Base-by-base conservation (phyloP, 2,113 vertebrate species). In the Lepidothrix coronata region DNA sequence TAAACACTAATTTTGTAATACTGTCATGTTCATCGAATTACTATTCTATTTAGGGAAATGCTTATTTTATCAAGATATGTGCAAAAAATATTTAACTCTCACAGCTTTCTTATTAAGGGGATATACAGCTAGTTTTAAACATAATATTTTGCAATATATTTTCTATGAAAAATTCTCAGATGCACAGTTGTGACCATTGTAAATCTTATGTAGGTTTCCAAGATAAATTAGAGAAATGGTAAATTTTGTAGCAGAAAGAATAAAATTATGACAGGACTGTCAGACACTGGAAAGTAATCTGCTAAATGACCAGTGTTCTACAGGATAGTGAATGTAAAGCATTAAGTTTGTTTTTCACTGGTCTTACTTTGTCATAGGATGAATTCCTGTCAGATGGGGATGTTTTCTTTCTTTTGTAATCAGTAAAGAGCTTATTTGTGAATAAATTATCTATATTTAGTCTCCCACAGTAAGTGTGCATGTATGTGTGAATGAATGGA, bases 381-480 rank as follows among this genome's bases (percentile, higher is more conserved):
- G 2, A 92, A 67, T 84, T 92, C 23, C 8, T 86, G 90, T 63
- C 52, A 62, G 41, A 93, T 22, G 65, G 77, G 86, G 71, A 83
- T 88, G 14, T n/a, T 71, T 70, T 75, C 14, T 48, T 44, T 43
- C 33, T 39, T 41, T 77, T 67, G 5, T 78, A 30, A 37, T 55
- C 4, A 13, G 12, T 79, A 79, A 37, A 88, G 41, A 73, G 7
- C 25, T 89, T 89, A 57, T 68, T 46, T 95, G 51, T 94, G 78
- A 94, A 85, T 93, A 81, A 91, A 82, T 86, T 79, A 85, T 19
- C 49, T 71, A 2, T 91, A 93, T 88, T 75, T 93, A 87, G 94
- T 96, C 27, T 89, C 81, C 39, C 25, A 33, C 21, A 68, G 0
- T 46, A 73, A 49, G 10, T 58, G 35, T 91, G 55, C 14, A 8